Evolutionary conservation across 2,797 vertebrate genomes (phyloP), one percentile per base, ranked within the genome.

Genomic region (Neosilurus hyrtlii): DNA sequence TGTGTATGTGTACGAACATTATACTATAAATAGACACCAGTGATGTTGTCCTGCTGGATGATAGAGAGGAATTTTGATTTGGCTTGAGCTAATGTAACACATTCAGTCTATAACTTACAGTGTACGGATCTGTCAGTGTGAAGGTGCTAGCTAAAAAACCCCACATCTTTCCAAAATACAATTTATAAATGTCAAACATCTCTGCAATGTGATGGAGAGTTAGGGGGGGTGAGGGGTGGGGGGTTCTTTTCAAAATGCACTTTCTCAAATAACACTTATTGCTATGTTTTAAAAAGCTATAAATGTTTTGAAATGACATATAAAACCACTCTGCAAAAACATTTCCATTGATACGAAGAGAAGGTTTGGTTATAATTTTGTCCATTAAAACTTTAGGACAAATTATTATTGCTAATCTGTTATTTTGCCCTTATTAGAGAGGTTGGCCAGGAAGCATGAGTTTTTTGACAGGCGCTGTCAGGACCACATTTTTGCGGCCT

Each of bases 341-440:
- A 85, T 90, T 89, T 75, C 71, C 89, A 91, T 87, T 90, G 92
- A 92, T 92, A 88, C 90, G 88, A 89, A 87, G 86, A 86, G 88
- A 90, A 86, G 88, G 84, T 86, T 83, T 85, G 91, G 79, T 20
- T 87, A 89, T 90, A 90, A 93, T 92, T 89, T 89, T 35, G 52
- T 81, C 89, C 92, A 90, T 93, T 93, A 91, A 92, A 92, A 92
- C 91, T 90, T 92, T 91, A 90, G 86, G 90, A 93, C 91, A 94
- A 93, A 94, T 94, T 93, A 93, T 86, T 90, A 86, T 84, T 82
- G 89, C 88, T 93, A 93, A 94, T 94, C 93, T 93, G 92, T 93
- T 93, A 91, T 92, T 93, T 68, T 92, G 91, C 87, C 89, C 89
- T 92, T 86, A 57, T 87, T 88, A 82, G 86, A 86, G 87, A 84